Conservation (phyloP, 2,888 invertebrate species). For the Erebia ligea region DNA sequence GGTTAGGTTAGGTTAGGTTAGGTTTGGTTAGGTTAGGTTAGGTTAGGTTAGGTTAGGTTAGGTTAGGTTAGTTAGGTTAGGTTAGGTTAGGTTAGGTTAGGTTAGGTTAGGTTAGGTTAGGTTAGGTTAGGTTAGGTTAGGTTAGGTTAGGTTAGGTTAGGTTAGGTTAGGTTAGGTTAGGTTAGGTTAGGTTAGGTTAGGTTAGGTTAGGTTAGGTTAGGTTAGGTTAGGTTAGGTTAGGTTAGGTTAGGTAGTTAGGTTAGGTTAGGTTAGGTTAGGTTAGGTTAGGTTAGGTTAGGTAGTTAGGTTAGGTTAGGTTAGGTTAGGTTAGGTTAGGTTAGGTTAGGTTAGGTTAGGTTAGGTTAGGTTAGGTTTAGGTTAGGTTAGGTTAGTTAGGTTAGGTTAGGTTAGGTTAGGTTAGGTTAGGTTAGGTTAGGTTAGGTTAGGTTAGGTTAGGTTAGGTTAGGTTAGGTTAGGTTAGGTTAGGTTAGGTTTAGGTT, state of each 20-base stretch:
- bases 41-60: slow-evolving; percentile 22
- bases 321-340: slow-evolving; percentile 9
- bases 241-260: slow-evolving; percentile 24
- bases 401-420: slow-evolving; percentile 35
- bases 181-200: slow-evolving; percentile 28
- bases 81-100: slow-evolving; percentile 20
- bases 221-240: slow-evolving; percentile 19
- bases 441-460: slow-evolving; percentile 28
- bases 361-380: slow-evolving; percentile 20
- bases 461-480: slow-evolving; percentile 42
- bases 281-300: slow-evolving; percentile 37
- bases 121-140: slow-evolving; percentile 34
- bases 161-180: slow-evolving; percentile 26
- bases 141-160: slow-evolving; percentile 27
- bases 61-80: slow-evolving; percentile 17
- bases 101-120: slow-evolving; percentile 20
- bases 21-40: slow-evolving; percentile 33
- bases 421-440: slow-evolving; percentile 38
- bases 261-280: slow-evolving; percentile 35
- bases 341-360: slow-evolving; percentile 32
- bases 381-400: slow-evolving; percentile 37
- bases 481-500: slow-evolving; percentile 41
- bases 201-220: slow-evolving; percentile 24
- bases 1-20: slow-evolving; percentile 34
- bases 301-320: slow-evolving; percentile 34